Conservation (phyloP, 2,113 vertebrate species). For the Trematomus loennbergii region DNA sequence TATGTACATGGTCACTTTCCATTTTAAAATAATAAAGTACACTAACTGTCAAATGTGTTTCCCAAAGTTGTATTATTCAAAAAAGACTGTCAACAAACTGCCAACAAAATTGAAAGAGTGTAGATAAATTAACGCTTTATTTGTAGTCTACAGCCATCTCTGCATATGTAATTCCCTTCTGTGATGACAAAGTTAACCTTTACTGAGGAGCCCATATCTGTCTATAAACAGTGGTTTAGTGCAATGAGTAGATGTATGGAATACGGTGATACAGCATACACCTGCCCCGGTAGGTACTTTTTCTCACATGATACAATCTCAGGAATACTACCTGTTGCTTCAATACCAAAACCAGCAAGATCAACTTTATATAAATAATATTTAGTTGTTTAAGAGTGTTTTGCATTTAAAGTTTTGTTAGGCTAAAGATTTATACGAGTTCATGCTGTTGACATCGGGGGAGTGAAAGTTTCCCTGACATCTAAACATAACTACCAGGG, state of each 20-base stretch:
- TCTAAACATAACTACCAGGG: background rate
- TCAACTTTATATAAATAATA: too few species aligned
- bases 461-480: background rate
- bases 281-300: too few species aligned
- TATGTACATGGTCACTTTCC: conserved; percentile 61
- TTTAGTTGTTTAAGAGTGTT: too few species aligned
- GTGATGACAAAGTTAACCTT: too few species aligned
- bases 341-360: too few species aligned
- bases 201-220: too few species aligned
- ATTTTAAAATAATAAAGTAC: conserved; percentile 81
- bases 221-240: too few species aligned
- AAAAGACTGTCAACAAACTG: background rate
- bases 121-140: background rate
- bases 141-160: background rate
- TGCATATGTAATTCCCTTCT: background rate
- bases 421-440: background rate
- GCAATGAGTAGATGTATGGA: too few species aligned
- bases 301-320: too few species aligned
- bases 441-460: background rate
- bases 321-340: too few species aligned
- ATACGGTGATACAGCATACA: too few species aligned
- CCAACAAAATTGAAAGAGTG: conserved; percentile 1
- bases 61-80: conserved; percentile 82
- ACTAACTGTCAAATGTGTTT: conserved; percentile 79
- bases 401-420: too few species aligned